Evolutionary conservation across 2,113 vertebrate genomes (phyloP), one percentile per base, ranked within the genome.

Genomic region (Carassius auratus): DNA sequence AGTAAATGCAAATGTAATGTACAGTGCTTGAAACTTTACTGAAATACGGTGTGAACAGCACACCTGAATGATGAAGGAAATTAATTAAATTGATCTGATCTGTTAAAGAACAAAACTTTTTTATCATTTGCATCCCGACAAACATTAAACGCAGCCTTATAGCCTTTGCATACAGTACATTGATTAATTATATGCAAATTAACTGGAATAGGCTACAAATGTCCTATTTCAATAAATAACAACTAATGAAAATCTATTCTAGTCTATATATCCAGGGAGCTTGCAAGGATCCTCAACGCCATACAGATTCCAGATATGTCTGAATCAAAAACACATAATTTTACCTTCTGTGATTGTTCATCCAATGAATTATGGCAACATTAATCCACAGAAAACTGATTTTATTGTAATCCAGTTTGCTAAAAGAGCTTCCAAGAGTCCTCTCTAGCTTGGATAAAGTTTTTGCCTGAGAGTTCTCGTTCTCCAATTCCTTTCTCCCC

Each of bases 401-500:
- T 23, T 81, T 84, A 50, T 77, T 87, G 86, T 90, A 94, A 91
- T 95, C 92, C 93, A 76, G 50, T 91, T 87, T 23, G 81, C 61
- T 87, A 68, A 71, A 69, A 45, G 62, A 69, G 86, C 79, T 86
- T 85, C 86, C 88, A 86, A 2, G 75, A 88, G 75, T 88, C 85
- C 86, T 91, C 88, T 88, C 85, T 76, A 84, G 86, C 82, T 52
- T 84, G 89, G 88, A 90, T 83, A 92, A 93, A 92, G 91, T 94
- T 93, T 66, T 48, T 50, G 80, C 52, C 57, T 76, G 86, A 89
- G 89, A 91, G 76, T 90, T 87, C 91, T 92, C 89, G 78, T 89
- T 87, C 91, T 91, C 90, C 87, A 94, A 93, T 91, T 94, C 93
- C 89, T 87, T 89, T 85, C 90, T 91, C 90, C 91, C 92, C 91